Evolutionary conservation across 2,113 vertebrate genomes (phyloP).

Genomic region (Heterotilapia buettikoferi): DNA sequence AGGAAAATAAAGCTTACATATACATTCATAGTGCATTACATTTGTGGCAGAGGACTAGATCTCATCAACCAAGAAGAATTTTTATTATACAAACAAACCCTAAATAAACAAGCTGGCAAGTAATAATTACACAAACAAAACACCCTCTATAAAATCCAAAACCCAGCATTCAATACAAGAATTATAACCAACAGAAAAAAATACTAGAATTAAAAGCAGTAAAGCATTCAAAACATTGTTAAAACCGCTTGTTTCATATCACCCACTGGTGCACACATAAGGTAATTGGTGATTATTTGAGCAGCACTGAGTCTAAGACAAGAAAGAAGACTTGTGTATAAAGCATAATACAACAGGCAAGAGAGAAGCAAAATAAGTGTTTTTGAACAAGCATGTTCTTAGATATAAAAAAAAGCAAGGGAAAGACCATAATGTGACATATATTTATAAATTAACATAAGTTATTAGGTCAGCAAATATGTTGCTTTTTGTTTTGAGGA

Average conservation of each 20-base stretch:
- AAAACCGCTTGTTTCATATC: background rate
- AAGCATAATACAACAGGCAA: background rate
- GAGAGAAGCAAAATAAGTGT: background rate
- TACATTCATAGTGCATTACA: background rate
- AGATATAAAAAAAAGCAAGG: background rate
- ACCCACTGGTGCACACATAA: background rate
- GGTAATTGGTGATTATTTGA: background rate
- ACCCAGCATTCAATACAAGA: background rate
- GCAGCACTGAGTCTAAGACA: background rate
- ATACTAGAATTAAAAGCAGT: background rate
- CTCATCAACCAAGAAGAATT: background rate
- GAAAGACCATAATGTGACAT: background rate
- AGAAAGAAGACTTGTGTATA: background rate
- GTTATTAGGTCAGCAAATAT: background rate
- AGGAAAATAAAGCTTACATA: background rate
- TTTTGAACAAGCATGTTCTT: background rate
- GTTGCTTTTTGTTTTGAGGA: background rate
- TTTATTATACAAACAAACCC: background rate
- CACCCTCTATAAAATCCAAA: background rate
- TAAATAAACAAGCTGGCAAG: background rate
- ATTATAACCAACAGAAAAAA: background rate
- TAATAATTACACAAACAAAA: background rate
- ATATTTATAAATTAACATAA: background rate
- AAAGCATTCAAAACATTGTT: background rate
- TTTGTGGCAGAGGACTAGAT: background rate